Conservation (phyloP, 1,140 invertebrate species). For the Philaenus spumarius region DNA sequence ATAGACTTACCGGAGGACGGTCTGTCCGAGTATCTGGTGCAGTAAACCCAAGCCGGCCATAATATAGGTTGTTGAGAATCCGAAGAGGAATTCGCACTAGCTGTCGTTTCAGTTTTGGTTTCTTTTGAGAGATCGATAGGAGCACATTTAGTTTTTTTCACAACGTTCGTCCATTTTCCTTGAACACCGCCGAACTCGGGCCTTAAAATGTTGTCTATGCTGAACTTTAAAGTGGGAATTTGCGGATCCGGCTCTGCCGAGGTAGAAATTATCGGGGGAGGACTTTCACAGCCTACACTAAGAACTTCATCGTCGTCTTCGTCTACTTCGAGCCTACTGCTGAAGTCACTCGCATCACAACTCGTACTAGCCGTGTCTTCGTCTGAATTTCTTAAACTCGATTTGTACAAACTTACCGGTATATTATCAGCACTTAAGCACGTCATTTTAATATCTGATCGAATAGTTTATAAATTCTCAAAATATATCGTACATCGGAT, state of each 20-base stretch:
- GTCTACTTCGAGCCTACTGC: constrained; percentile 3
- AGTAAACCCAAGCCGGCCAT: constrained; percentile 86
- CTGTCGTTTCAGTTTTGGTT: constrained; percentile 5
- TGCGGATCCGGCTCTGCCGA: neutral
- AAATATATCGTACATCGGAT: neutral
- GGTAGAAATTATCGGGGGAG: constrained; percentile 5
- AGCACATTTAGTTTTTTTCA: constrained; percentile 7
- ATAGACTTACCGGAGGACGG: constrained; percentile 71
- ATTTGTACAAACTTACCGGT: neutral
- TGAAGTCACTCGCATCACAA: constrained; percentile 3
- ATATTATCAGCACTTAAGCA: neutral
- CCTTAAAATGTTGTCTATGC: constrained; percentile 54
- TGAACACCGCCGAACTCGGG: constrained; percentile 50
- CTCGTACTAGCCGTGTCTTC: constrained; percentile 6
- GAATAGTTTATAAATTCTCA: neutral
- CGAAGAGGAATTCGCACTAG: neutral
- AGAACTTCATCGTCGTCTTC: constrained; percentile 21
- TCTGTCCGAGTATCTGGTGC: constrained; percentile 90
- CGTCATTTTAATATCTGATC: neutral
- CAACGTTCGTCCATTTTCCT: neutral
- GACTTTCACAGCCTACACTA: constrained; percentile 24
- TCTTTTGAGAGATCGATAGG: constrained; percentile 22
- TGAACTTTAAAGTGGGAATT: constrained; percentile 40
- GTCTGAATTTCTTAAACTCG: neutral
- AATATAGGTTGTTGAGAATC: constrained; percentile 28